Base-by-base conservation (phyloP, 2,888 invertebrate genomes). In the Cecidostiba fungosa region DNA sequence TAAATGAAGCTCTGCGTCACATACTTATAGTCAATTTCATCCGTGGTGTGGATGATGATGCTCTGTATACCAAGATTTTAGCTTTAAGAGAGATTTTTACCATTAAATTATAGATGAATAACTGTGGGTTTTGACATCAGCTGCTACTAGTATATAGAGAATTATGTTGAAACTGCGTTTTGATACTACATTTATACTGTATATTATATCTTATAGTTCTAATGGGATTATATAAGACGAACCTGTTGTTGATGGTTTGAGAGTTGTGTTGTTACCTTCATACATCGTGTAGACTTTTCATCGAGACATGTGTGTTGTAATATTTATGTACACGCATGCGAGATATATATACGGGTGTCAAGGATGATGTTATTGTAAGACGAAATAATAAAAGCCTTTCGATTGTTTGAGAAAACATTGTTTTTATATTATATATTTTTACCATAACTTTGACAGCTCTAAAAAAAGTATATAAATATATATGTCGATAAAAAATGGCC, bases 371-470 rank as follows among this genome's bases (percentile, higher is more conserved):
- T 39, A 8, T 0, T 2, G 6, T 39, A 59, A 23, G 54, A 59
- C 19, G n/a, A 82, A 82, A 82, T 82, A 82, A 82, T 82, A 82
- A 82, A 82, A 69, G 76, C 10, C 16, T 19, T 36, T 50, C 12
- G 10, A 77, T 69, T 62, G 23, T 66, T 72, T 74, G 23, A 62
- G 36, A 76, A 74, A 82, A 77, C 6, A 50, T 32, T 82, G 19
- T 23, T 23, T 23, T n/a, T 8, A 6, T 59, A 4, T 50, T 16
- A 12, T 39, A 39, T 82, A 16, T 82, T 69, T 82, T 82, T 50
- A 82, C 69, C 76, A 36, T 69, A 77, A 69, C 43, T 66, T 82
- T 62, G 36, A 82, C 47, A 74, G 32, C 74, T n/a, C n/a, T n/a
- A 66, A 66, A 84, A 8, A 66, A 26, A 29, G 50, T 85, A 54